Conservation (phyloP, 2,797 vertebrate genomes). For the Smutsia gigantea region DNA sequence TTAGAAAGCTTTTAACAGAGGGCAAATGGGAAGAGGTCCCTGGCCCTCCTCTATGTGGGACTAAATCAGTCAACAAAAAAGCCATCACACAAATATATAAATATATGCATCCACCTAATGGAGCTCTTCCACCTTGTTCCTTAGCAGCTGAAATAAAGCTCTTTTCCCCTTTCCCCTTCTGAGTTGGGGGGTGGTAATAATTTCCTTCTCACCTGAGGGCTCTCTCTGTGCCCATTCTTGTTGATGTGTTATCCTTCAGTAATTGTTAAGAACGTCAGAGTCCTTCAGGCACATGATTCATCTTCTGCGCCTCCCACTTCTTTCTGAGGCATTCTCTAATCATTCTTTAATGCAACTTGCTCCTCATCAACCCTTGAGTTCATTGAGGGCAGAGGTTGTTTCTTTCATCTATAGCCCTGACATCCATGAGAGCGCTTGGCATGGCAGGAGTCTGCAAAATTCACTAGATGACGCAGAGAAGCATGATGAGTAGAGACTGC, state of each 20-base stretch:
- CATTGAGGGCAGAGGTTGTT: not conserved
- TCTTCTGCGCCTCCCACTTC: not conserved
- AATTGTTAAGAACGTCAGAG: not conserved
- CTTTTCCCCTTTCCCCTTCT: not conserved
- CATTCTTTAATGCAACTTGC: not conserved
- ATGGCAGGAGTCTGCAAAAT: not conserved
- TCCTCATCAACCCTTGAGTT: not conserved
- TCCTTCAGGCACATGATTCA: accelerated
- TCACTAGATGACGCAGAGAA: not conserved
- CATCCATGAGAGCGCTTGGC: too few relatives aligned
- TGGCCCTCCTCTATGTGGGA: not conserved
- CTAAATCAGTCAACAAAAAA: not conserved
- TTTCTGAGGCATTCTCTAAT: not conserved
- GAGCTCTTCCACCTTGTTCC: not conserved
- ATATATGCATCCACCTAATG: not conserved
- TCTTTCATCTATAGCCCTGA: not conserved
- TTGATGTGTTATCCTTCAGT: not conserved
- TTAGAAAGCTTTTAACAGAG: conserved; percentile 64
- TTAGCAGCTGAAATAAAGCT: not conserved
- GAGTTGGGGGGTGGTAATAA: not conserved
- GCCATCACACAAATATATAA: not conserved
- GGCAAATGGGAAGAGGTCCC: not conserved
- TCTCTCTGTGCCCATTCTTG: not conserved
- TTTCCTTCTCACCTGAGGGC: not conserved
- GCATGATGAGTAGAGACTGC: accelerated